phyloP scores from a whole-genome alignment of 1,140 invertebrate genomes.

The Ceratosolen fusciceps region DNA sequence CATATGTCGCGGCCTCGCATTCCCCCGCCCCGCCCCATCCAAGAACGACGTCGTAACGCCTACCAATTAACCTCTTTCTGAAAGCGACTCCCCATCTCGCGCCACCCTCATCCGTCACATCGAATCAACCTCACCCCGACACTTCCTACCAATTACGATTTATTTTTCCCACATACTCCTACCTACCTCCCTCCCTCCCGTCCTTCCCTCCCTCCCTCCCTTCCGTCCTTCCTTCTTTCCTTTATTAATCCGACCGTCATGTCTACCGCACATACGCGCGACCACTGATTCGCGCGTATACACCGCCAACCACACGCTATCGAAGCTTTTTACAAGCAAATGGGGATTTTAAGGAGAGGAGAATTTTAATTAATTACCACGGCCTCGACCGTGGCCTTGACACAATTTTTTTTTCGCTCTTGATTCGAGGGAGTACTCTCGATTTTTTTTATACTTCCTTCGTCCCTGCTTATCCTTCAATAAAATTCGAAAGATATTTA shows the following conservation, averaged over 20 bases:
- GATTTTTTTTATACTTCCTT: too few species aligned
- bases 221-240: neutral
- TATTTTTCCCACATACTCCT: neutral
- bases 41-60: too few species aligned
- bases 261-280: too few species aligned
- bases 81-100: slow-evolving; percentile 10
- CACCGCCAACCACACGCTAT: too few species aligned
- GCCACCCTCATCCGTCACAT: neutral
- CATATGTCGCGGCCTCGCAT: neutral
- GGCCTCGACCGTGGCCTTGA: neutral
- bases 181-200: neutral
- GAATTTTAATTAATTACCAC: neutral
- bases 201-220: neutral
- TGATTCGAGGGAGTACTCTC: too few species aligned
- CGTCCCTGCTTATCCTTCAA: too few species aligned
- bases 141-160: slow-evolving; percentile 34
- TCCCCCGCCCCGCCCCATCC: neutral
- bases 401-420: neutral
- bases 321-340: too few species aligned
- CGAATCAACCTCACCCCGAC: neutral
- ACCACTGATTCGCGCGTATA: too few species aligned
- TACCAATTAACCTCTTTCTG: slow-evolving; percentile 30
- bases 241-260: neutral
- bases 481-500: too few species aligned
- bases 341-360: too few species aligned